Percentiles rank a stretch among this genome's conserved stretches.
phyloP scores from a whole-genome alignment of 2,797 vertebrate species.

The Taeniopygia guttata region DNA sequence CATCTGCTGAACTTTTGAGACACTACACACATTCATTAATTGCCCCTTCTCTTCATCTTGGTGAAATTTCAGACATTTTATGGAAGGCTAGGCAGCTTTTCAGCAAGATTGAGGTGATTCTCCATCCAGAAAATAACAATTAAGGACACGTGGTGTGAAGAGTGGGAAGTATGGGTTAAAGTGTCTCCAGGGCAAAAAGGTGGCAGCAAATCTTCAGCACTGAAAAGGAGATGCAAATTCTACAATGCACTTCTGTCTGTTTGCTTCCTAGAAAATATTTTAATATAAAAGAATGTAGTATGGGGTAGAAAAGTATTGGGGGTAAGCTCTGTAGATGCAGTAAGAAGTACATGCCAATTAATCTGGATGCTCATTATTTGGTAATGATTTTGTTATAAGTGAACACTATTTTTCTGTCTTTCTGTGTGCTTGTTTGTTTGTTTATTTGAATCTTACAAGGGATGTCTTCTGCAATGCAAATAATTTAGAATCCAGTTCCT shows the following conservation, averaged over 20 bases:
- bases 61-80: not conserved
- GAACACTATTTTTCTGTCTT: not conserved
- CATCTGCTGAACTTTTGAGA: not conserved
- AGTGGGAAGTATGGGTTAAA: not conserved
- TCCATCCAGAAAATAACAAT: not conserved
- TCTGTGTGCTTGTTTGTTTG: not conserved
- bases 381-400: not conserved
- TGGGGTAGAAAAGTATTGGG: not conserved
- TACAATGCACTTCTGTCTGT: not conserved
- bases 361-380: not conserved
- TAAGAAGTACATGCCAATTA: not conserved
- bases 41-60: not conserved
- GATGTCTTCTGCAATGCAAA: not conserved
- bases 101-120: not conserved
- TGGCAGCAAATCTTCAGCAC: not conserved
- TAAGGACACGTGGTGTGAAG: not conserved
- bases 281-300: not conserved
- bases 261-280: not conserved
- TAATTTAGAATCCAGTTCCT: not conserved
- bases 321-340: not conserved
- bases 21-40: not conserved
- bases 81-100: not conserved
- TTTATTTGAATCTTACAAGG: not conserved
- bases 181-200: not conserved
- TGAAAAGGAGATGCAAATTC: not conserved